These are phyloP conservation scores for Stegodyphus dumicola DNA, from an alignment of 1,140 invertebrate species.

Conservation along the genomic window DNA sequence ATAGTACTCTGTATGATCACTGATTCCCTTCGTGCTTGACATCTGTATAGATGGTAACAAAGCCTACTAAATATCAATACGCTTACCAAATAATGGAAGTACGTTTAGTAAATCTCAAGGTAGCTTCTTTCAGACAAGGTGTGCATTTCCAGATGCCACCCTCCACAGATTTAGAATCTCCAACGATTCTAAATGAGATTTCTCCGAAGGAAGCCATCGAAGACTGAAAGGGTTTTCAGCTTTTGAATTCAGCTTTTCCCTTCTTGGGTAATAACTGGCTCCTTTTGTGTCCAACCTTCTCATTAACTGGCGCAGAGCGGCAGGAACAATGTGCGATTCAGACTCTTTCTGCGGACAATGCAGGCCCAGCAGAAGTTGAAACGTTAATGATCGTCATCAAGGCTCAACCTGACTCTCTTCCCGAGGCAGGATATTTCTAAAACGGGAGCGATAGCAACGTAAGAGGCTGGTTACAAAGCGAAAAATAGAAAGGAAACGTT, in stretches of 20 bases:
- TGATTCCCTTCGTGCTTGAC: no score
- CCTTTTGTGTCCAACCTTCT: constrained; percentile 42
- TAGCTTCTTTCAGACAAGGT: no score
- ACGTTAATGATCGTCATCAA: constrained; percentile 46
- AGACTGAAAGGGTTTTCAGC: background rate
- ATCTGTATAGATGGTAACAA: background rate
- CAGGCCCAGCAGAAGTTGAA: background rate
- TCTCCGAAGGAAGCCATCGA: constrained; percentile 16
- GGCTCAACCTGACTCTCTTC: constrained; percentile 4
- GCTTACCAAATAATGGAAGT: background rate
- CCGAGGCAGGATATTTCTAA: constrained; percentile 5
- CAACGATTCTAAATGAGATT: constrained; percentile 19
- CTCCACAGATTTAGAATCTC: no score
- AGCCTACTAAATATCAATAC: background rate
- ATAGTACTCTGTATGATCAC: no score
- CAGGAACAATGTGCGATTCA: background rate
- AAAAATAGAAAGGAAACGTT: background rate
- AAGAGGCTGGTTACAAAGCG: background rate
- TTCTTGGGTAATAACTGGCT: constrained; percentile 27
- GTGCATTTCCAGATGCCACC: no score
- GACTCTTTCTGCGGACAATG: constrained; percentile 17
- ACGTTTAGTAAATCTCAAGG: background rate
- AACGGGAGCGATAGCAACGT: background rate
- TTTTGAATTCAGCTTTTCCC: constrained; percentile 18
- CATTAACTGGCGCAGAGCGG: constrained; percentile 14